Conservation (phyloP, 2,797 vertebrate species). For the Bradypodion pumilum region DNA sequence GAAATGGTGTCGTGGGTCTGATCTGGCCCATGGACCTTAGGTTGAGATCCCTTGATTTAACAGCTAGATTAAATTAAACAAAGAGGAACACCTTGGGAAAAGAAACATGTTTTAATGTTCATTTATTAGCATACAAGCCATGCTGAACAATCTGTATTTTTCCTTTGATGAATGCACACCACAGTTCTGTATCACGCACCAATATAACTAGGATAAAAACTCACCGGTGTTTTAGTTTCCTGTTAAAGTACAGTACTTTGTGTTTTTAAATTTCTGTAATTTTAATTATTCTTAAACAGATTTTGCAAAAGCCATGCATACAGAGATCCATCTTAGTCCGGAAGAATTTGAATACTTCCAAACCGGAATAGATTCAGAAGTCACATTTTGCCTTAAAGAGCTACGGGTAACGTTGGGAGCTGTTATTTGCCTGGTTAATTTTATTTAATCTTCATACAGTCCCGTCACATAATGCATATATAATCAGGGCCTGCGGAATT, state of each 20-base stretch:
- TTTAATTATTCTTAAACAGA: slow-evolving; percentile 73
- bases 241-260: not conserved
- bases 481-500: too few relatives aligned
- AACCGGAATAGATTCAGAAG: slow-evolving; percentile 83
- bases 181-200: too few relatives aligned
- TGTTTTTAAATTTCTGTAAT: slow-evolving; percentile 36
- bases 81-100: not conserved
- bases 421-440: slow-evolving; percentile 20
- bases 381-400: slow-evolving; percentile 96
- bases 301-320: slow-evolving; percentile 79
- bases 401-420: slow-evolving; percentile 83
- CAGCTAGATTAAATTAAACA: not conserved
- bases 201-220: not conserved
- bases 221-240: not conserved
- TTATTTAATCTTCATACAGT: too few relatives aligned
- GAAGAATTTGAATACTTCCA: slow-evolving; percentile 93
- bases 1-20: too few relatives aligned
- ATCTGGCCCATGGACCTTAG: too few relatives aligned
- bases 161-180: not conserved
- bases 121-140: not conserved
- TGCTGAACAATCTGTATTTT: not conserved
- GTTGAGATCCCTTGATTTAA: too few relatives aligned
- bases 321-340: slow-evolving; percentile 86
- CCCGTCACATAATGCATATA: too few relatives aligned
- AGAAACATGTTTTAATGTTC: not conserved